Evolutionary conservation across 2,888 invertebrate species (phyloP).

Genomic region (Eubasilissa splendida): DNA sequence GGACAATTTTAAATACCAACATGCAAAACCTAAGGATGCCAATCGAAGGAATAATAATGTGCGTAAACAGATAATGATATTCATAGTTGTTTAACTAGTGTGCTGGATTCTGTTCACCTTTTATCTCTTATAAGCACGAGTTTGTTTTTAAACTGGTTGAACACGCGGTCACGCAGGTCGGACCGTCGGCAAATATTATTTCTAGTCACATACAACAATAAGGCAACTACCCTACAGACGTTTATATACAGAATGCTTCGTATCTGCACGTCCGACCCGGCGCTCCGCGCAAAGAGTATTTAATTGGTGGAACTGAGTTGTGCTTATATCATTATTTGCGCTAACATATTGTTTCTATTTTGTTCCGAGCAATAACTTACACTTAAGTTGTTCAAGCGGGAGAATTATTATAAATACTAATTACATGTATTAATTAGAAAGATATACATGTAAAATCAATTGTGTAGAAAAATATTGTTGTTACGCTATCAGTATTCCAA

Average conservation of each 20-base stretch:
- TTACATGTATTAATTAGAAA: no score
- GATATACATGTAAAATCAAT: no score
- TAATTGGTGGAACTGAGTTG: conserved; percentile 41
- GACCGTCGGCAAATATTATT: not conserved
- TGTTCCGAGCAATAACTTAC: conserved; percentile 40
- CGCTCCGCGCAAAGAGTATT: conserved; percentile 34
- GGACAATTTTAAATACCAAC: no score
- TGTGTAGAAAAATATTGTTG: no score
- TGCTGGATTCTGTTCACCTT: not conserved
- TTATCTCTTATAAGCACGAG: not conserved
- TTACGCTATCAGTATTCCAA: no score
- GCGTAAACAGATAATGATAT: not conserved
- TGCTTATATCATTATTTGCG: conserved; percentile 41
- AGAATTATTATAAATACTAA: not conserved
- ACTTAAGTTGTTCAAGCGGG: conserved; percentile 34
- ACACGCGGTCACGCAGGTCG: not conserved
- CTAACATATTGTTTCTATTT: conserved; percentile 36
- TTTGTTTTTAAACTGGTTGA: not conserved
- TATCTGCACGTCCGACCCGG: not conserved
- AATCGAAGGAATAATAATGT: no score
- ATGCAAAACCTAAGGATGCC: no score
- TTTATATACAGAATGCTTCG: not conserved
- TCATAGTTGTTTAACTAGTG: not conserved
- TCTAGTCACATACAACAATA: not conserved
- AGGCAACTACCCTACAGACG: not conserved